Evolutionary conservation across 1,140 invertebrate species (phyloP), one percentile per base, ranked within the genome.

Genomic region (Musca domestica): DNA sequence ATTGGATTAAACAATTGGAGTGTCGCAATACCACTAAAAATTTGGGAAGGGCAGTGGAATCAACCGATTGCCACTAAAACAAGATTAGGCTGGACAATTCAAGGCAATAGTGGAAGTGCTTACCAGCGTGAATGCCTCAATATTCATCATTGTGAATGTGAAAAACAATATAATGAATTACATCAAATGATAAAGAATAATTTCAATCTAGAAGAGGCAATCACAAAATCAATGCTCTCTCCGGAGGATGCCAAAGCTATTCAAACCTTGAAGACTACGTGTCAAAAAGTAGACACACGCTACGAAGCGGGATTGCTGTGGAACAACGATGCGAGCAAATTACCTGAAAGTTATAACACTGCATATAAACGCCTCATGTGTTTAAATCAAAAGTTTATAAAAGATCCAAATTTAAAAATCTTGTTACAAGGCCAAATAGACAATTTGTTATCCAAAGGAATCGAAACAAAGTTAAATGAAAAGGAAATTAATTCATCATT

Each of bases 1-100:
- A 66, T 54, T n/a, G 64, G 64, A 9, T 15, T n/a, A 5, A 25
- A 65, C 20, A 65, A 65, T 15, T 49, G 64, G 64, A 46, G 47
- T 48, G 19, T 65, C 12, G 46, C 46, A 23, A 23, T 65, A 49
- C 64, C 46, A 10, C 14, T 41, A 10, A 64, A 48, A 22, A 34
- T 64, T 64, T 15, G 34, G 20, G 63, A 64, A 20, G 63, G 34
- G 47, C 27, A 12, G 48, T 22, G 15, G 19, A 64, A 64, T 41
- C 27, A 64, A 17, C 63, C 63, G 10, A 64, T 64, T 14, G 63
- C 63, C 10, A 47, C 41, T 2, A 64, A 64, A 64, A 22, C 27
- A 7, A n/a, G 63, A 15, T 34, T 64, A 15, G 46, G 63, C n/a
- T 64, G 63, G 63, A 20, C 63, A 5, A 22, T 64, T 22, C 63